Evolutionary conservation across 2,888 invertebrate genomes (phyloP).

Genomic region (Lumbricus terrestris): DNA sequence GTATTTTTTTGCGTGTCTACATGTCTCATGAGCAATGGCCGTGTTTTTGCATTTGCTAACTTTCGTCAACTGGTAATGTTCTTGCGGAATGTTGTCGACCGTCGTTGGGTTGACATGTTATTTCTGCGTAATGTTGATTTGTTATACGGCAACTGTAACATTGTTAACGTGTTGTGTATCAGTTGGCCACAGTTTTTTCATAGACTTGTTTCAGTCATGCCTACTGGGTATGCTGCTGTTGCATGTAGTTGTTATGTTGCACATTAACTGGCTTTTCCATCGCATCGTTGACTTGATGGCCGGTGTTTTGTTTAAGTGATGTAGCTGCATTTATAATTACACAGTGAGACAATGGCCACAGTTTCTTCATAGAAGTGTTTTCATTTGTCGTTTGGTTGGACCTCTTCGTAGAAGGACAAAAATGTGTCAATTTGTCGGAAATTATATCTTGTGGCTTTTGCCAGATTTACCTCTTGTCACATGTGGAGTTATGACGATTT

Average conservation of each 20-base stretch:
- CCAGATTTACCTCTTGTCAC: too few relatives aligned
- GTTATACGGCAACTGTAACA: not conserved
- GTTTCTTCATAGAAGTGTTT: not conserved
- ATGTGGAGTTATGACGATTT: not conserved
- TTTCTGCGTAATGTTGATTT: not conserved
- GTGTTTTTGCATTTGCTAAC: not conserved
- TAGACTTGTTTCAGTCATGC: not conserved
- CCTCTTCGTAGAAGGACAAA: not conserved
- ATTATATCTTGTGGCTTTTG: not conserved
- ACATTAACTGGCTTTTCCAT: not conserved
- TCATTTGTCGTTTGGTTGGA: not conserved
- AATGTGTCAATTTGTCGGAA: not conserved
- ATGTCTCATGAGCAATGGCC: not conserved
- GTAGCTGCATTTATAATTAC: not conserved
- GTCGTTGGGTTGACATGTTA: not conserved
- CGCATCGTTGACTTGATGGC: not conserved
- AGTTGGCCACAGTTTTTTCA: not conserved
- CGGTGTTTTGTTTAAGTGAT: not conserved
- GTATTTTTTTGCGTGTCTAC: not conserved
- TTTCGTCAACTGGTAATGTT: not conserved
- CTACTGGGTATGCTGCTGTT: not conserved
- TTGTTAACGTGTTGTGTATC: not conserved
- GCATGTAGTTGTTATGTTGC: conserved; percentile 3
- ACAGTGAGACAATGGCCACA: not conserved
- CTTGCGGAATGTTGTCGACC: not conserved